Evolutionary conservation across 2,113 vertebrate species (phyloP).

Genomic region (Meles meles): DNA sequence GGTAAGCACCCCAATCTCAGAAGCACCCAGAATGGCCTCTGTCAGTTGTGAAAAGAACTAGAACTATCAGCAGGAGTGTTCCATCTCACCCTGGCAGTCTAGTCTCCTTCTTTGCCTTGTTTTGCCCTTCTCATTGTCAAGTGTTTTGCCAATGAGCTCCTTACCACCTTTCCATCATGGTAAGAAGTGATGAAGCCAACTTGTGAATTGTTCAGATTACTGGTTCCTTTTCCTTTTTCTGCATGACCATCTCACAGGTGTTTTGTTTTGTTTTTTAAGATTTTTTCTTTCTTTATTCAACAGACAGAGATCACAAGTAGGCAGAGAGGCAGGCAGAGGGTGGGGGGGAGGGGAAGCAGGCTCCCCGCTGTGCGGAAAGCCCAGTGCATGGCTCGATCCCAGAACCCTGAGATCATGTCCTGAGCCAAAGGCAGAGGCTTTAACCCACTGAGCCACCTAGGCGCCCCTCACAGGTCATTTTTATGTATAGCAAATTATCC

Average conservation of each 20-base stretch:
- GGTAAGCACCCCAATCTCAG: slow-evolving; percentile 78
- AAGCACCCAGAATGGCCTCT: neutral
- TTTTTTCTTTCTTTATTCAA: no score
- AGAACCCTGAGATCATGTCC: no score
- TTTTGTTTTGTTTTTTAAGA: no score
- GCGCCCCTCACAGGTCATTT: neutral
- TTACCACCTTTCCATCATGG: neutral
- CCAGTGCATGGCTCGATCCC: no score
- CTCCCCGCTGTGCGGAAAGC: no score
- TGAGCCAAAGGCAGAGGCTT: no score
- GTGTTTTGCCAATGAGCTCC: neutral
- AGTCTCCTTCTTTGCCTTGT: neutral
- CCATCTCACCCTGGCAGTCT: neutral
- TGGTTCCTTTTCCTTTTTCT: neutral
- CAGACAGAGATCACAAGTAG: no score
- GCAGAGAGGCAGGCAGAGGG: no score
- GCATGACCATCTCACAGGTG: neutral
- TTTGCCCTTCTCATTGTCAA: neutral
- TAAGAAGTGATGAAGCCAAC: neutral
- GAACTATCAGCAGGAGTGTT: fast-evolving
- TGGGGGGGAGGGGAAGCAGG: no score
- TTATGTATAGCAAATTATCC: neutral
- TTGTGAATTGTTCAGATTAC: neutral
- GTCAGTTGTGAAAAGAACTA: neutral
- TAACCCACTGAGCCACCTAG: no score